Evolutionary conservation across 1,140 invertebrate genomes (phyloP).

Genomic region (Cotesia vestalis): DNA sequence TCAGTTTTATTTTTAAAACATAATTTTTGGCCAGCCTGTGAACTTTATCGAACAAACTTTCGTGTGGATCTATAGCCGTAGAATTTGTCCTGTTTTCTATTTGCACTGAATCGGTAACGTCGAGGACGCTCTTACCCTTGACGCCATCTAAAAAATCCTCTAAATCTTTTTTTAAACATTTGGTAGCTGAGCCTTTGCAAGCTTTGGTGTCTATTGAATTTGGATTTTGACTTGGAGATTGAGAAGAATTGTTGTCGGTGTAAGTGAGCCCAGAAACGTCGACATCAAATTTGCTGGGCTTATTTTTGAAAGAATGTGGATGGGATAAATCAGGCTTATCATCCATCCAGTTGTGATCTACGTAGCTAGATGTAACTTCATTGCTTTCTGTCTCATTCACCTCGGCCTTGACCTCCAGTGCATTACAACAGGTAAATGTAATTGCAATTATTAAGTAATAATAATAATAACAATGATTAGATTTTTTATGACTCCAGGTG

Average conservation of each 20-base stretch:
- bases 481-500: neutral
- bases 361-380: conserved; percentile 19
- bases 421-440: conserved; percentile 41
- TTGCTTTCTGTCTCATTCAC: conserved; percentile 46
- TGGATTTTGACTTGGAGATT: conserved; percentile 35
- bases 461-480: neutral
- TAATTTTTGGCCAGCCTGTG: conserved; percentile 57
- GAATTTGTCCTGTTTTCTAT: conserved; percentile 46
- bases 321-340: conserved; percentile 28
- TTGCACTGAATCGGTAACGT: conserved; percentile 56
- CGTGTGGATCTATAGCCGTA: conserved; percentile 12
- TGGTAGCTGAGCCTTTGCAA: conserved; percentile 34
- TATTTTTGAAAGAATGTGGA: conserved; percentile 47
- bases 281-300: conserved; percentile 58
- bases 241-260: conserved; percentile 43
- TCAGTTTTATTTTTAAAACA: conserved; percentile 57
- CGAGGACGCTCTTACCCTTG: conserved; percentile 46
- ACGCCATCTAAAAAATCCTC: conserved; percentile 47
- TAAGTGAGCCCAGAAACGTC: conserved; percentile 49
- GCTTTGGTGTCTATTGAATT: conserved; percentile 5
- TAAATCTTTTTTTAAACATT: conserved; percentile 44
- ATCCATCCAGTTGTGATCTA: neutral
- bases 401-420: conserved; percentile 45
- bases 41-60: conserved; percentile 53
- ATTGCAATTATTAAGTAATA: conserved; percentile 38